Percentiles rank a stretch among this genome's conserved stretches.
Conservation (phyloP, 1,140 invertebrate genomes). For the Anoplolepis gracilipes region DNA sequence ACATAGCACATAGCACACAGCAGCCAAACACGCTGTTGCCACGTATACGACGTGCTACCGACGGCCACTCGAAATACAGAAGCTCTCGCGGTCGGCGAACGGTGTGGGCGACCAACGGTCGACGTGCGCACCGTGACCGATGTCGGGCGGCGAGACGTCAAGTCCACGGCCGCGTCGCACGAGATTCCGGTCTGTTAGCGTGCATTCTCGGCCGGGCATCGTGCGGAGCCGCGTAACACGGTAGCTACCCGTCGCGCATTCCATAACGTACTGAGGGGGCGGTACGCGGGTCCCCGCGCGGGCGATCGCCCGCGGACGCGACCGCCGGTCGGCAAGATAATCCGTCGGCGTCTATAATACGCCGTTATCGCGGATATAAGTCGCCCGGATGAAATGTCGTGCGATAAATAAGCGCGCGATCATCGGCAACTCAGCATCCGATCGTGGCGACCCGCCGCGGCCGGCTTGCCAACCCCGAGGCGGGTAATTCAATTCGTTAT, state of each 20-base stretch:
- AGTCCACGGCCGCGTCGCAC: conserved; percentile 59
- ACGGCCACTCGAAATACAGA: conserved; percentile 78
- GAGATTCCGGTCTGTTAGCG: conserved; percentile 63
- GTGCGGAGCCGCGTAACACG: conserved; percentile 85
- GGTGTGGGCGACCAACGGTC: background rate
- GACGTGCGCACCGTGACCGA: conserved; percentile 53
- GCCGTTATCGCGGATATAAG: conserved; percentile 76
- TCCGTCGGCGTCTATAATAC: conserved; percentile 55
- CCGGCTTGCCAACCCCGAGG: background rate
- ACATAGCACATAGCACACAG: conserved; percentile 71
- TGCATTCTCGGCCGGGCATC: conserved; percentile 81
- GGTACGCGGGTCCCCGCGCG: conserved; percentile 69
- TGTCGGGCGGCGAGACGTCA: conserved; percentile 73
- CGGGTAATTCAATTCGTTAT: background rate
- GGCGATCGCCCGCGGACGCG: conserved; percentile 74
- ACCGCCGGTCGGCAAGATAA: conserved; percentile 73
- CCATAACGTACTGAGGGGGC: conserved; percentile 82
- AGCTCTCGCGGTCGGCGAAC: conserved; percentile 63
- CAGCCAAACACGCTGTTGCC: conserved; percentile 83
- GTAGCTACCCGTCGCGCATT: conserved; percentile 85
- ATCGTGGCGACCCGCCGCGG: conserved; percentile 65
- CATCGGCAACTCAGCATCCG: conserved; percentile 81
- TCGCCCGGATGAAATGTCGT: conserved; percentile 68
- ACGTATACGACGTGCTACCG: conserved; percentile 78
- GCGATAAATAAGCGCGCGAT: conserved; percentile 79